Percentiles rank a stretch among this genome's conserved stretches.
These are phyloP conservation scores for Sebastes reedi DNA, from an alignment of 2,797 vertebrate species.

Conservation along the genomic window DNA sequence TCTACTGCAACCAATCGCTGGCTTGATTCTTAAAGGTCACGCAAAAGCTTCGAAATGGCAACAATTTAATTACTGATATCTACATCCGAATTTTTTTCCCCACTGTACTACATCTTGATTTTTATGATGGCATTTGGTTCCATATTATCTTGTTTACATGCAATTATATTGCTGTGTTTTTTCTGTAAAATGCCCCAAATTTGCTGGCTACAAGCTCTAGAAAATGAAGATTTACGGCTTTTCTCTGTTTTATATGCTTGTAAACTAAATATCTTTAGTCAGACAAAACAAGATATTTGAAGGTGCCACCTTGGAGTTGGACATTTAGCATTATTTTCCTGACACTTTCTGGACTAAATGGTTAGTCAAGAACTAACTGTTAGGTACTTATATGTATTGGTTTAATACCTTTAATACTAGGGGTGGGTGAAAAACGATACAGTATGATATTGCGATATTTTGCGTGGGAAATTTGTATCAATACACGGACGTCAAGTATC, in stretches of 20 bases:
- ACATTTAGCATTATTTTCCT: no score
- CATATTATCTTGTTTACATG: background rate
- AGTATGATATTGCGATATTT: no score
- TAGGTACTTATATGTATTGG: no score
- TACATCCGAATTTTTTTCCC: background rate
- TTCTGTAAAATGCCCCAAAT: background rate
- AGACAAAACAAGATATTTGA: background rate
- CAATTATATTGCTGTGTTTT: background rate
- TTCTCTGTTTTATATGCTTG: background rate
- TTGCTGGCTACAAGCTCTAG: background rate
- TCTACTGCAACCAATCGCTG: slow-evolving; percentile 10
- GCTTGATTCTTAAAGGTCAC: background rate
- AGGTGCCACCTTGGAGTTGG: background rate
- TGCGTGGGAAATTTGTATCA: no score
- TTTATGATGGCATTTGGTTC: background rate
- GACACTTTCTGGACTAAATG: background rate
- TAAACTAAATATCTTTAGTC: background rate
- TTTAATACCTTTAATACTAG: no score
- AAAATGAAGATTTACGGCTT: background rate
- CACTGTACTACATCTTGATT: background rate
- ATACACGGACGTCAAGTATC: no score
- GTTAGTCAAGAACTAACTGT: background rate
- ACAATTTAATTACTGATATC: background rate
- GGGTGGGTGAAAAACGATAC: no score
- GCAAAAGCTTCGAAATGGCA: slow-evolving; percentile 2